Conservation (phyloP, 2,113 vertebrate species). For the Lepidothrix coronata region DNA sequence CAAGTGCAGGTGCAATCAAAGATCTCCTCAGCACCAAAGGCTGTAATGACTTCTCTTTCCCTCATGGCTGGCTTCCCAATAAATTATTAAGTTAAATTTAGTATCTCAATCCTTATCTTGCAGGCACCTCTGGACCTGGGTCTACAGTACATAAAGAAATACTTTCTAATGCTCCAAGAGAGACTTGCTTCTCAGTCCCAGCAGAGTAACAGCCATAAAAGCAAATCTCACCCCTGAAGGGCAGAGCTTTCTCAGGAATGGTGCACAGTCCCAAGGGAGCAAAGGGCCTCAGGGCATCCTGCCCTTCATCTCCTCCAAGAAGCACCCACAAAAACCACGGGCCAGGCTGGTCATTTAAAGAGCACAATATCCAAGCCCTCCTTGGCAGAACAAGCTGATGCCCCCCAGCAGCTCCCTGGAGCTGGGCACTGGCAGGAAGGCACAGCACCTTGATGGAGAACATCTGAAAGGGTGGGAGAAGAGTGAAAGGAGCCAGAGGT, state of each 20-base stretch:
- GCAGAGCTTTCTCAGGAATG: not conserved
- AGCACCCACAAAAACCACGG: not conserved
- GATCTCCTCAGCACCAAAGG: not conserved
- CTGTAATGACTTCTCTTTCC: not conserved
- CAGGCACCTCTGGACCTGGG: not conserved
- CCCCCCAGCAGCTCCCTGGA: fast-evolving
- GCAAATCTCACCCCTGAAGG: too few species aligned
- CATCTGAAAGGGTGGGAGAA: not conserved
- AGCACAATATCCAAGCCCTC: not conserved
- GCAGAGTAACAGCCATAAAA: not conserved
- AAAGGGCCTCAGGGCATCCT: not conserved
- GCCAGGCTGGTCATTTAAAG: not conserved
- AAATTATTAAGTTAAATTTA: not conserved
- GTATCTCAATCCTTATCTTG: not conserved
- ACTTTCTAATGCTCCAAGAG: not conserved
- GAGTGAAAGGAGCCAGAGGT: not conserved
- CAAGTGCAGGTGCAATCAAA: not conserved
- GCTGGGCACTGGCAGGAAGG: not conserved
- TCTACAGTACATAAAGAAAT: not conserved
- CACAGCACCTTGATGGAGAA: fast-evolving
- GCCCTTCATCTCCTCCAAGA: not conserved
- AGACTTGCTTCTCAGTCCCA: not conserved
- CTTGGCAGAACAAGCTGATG: not conserved
- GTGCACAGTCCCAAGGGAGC: not conserved
- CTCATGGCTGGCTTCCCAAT: not conserved